Evolutionary conservation across 2,797 vertebrate species (phyloP), one percentile per base, ranked within the genome.

Genomic region (Tokudaia tokunoshimensis): DNA sequence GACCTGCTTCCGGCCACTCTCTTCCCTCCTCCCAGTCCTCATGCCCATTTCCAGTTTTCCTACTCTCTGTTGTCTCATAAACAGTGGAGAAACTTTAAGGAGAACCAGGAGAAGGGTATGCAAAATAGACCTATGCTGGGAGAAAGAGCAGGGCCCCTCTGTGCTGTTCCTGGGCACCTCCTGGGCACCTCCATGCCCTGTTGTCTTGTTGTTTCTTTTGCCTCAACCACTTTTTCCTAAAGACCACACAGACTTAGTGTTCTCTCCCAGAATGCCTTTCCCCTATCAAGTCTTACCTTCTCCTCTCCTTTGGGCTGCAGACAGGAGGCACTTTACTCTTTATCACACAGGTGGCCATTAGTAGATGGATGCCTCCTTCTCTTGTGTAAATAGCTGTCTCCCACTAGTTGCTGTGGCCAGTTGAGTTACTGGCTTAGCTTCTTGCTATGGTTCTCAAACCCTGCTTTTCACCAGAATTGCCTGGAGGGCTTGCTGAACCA

Each of bases 161-260:
- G 59, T 26, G 61, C 61, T 63, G 3, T 24, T 10, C 59, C 24
- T 63, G 61, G 24, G 61, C 61, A 12, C 20, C n/a, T 2, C 44
- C 15, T 13, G 0, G 1, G 59, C n/a, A 7, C 50, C 11, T 41
- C 37, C 37, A 7, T 24, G 29, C 41, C 70, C 22, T 31, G 0
- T 29, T 34, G 1, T 7, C 34, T 10, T 26, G 6, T 22, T 34
- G 31, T 63, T 37, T 63, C 61, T 76, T 75, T 63, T 87, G 61
- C 65, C 31, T 65, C 11, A 26, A 31, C 78, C 55, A 34, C 63
- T 52, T 90, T 55, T 34, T 95, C 55, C 80, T 29, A 4, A 84
- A 72, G 17, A 72, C 15, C 34, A 41, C n/a, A 55, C 3, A 12
- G 59, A 44, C 22, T 20, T 72, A 0, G 6, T 13, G 3, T 15